A percentile compares a stretch with the other conserved stretches of the same genome.
phyloP scores from a whole-genome alignment of 1,140 invertebrate genomes.

The Caligus rogercresseyi region DNA sequence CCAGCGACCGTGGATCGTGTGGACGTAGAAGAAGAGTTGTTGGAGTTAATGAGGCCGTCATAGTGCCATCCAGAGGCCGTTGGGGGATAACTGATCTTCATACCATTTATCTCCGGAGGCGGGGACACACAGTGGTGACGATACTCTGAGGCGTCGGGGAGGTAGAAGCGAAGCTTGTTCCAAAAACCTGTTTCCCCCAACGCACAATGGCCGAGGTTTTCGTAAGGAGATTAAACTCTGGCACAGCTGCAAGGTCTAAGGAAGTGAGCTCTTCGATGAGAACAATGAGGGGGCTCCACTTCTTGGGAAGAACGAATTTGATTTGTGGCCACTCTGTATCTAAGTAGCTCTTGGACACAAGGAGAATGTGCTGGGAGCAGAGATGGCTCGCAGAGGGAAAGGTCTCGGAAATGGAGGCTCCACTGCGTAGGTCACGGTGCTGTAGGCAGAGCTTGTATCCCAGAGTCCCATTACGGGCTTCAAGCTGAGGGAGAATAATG shows the following conservation, averaged over 20 bases:
- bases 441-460: constrained; percentile 30
- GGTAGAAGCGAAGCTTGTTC: constrained; percentile 74
- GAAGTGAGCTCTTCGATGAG: constrained; percentile 62
- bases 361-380: constrained; percentile 67
- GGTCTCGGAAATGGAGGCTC: constrained; percentile 62
- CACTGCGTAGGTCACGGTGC: constrained; percentile 37
- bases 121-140: not conserved
- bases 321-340: constrained; percentile 91
- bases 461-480: constrained; percentile 72
- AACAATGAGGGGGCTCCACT: constrained; percentile 57
- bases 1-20: constrained; percentile 8
- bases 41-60: constrained; percentile 2
- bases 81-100: too few relatives aligned
- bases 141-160: constrained; percentile 44
- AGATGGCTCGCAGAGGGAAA: constrained; percentile 77
- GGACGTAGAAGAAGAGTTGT: constrained; percentile 10
- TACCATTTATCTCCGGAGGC: not conserved
- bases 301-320: constrained; percentile 71
- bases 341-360: constrained; percentile 77
- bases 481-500: constrained; percentile 58
- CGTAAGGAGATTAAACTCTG: constrained; percentile 51
- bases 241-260: constrained; percentile 67
- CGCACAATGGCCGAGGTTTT: constrained; percentile 71
- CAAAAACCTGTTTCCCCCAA: constrained; percentile 82
- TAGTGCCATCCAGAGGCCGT: not conserved